Base-by-base conservation (phyloP, 64 coral and sea anemone genomes). In the Montipora foliosa region DNA sequence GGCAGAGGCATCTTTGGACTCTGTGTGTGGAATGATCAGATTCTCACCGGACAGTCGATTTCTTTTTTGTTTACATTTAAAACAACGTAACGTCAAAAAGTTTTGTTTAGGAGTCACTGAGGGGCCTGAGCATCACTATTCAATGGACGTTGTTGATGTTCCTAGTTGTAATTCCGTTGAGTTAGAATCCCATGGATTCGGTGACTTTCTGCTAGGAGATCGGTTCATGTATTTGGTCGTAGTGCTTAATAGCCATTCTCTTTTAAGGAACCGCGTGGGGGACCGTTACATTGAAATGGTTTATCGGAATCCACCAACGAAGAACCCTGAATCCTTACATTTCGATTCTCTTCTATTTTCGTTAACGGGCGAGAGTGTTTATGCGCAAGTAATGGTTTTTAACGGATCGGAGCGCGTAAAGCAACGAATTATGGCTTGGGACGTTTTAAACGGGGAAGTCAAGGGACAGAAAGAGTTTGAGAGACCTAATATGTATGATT, bases 391-490 rank as follows among this genome's bases (percentile, higher is more conserved):
- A 1, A 25, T 1, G 25, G 25, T 25, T 25, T 0, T 25, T 25
- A 25, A 25, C 1, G 25, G 25, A 25, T 25, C 25, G 0, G 0
- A 1, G 25, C 25, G 1, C 25, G 1, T 25, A 1, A 0, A 1
- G 25, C 1, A 0, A 25, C 0, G 25, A 25, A 1, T 25, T 1
- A 25, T 25, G 1, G 25, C 25, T 25, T 25, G 0, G 0, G 25
- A 25, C 25, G 25, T 25, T 25, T 25, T 25, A 25, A 25, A 25
- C 25, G 25, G 25, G 25, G 25, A 25, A 25, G 25, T 25, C 25
- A 25, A 25, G 25, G 25, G 25, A 25, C 25, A 25, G 25, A 25
- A 0, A 25, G 25, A 25, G 25, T 25, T 25, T 25, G 25, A 25
- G 25, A 25, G 25, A 1, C 25, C 0, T 1, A 0, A 0, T 25